phyloP scores from a whole-genome alignment of 2,888 invertebrate species.

The Horisme vitalbata region DNA sequence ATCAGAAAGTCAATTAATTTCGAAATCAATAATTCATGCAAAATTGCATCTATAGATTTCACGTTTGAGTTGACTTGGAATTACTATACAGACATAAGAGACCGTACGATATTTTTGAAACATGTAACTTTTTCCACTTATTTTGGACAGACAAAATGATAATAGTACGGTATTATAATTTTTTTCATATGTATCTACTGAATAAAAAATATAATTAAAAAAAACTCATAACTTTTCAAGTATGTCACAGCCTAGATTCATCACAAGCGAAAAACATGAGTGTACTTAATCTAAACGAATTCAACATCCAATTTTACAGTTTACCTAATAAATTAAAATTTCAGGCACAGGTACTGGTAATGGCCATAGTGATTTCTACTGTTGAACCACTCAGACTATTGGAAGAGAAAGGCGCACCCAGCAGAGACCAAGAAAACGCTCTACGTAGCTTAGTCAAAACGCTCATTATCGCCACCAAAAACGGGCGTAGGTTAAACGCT shows the following conservation, averaged over 20 bases:
- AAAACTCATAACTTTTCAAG: too few relatives aligned
- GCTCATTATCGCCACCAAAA: neutral
- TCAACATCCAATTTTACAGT: too few relatives aligned
- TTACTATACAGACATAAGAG: neutral
- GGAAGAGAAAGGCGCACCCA: neutral
- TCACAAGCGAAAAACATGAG: too few relatives aligned
- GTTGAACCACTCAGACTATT: conserved; percentile 6
- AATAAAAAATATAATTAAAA: too few relatives aligned
- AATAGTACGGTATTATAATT: neutral
- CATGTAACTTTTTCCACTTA: neutral
- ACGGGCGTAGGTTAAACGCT: conserved; percentile 8
- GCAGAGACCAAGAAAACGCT: neutral
- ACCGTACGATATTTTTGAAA: neutral
- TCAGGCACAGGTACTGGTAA: conserved; percentile 10
- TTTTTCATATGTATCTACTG: too few relatives aligned
- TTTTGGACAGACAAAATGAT: conserved; percentile 6
- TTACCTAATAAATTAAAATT: neutral
- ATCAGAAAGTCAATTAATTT: conserved; percentile 5
- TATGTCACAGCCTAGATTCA: too few relatives aligned
- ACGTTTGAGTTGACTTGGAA: conserved; percentile 10
- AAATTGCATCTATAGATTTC: conserved; percentile 11
- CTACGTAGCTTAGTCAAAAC: conserved; percentile 5
- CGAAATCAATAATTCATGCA: conserved; percentile 7
- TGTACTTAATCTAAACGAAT: too few relatives aligned
- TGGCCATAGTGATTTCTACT: conserved; percentile 8